These are phyloP conservation scores for Acipenser oxyrinchus DNA, from an alignment of 2,797 vertebrate genomes.

Conservation along the genomic window DNA sequence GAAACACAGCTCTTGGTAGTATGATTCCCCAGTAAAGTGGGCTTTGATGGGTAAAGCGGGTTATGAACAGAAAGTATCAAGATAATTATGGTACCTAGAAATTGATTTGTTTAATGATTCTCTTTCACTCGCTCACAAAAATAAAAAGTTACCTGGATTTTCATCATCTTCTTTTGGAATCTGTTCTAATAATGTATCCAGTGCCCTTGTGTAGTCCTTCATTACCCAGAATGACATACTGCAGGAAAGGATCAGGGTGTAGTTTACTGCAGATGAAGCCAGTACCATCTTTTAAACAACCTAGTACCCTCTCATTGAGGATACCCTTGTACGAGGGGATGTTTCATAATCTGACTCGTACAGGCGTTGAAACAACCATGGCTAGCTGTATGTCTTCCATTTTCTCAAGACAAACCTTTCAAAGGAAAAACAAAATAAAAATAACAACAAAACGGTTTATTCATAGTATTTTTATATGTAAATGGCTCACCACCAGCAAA, in stretches of 20 bases:
- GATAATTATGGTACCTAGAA: no score
- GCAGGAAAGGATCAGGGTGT: constrained; percentile 88
- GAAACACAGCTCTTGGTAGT: constrained; percentile 3
- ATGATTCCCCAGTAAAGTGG: no score
- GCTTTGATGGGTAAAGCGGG: no score
- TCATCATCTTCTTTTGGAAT: constrained; percentile 89
- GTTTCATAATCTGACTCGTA: constrained; percentile 95
- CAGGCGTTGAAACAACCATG: constrained; percentile 87
- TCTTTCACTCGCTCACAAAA: constrained; percentile 13
- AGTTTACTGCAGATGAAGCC: constrained; percentile 74
- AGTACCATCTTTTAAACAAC: constrained; percentile 74
- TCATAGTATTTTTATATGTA: no score
- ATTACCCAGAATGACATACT: constrained; percentile 96
- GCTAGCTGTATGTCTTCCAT: constrained; percentile 98
- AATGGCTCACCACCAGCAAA: no score
- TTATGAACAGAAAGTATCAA: no score
- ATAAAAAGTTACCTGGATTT: constrained; percentile 70
- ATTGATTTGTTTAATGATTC: constrained; percentile 3
- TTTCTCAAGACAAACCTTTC: constrained; percentile 90
- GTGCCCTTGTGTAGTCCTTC: constrained; percentile 86
- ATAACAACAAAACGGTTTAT: background rate
- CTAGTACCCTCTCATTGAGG: constrained; percentile 84
- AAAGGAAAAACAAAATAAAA: background rate
- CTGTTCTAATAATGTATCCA: constrained; percentile 89
- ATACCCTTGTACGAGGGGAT: constrained; percentile 85